Conservation (phyloP, 2,797 vertebrate species). For the Crocidura indochinensis region DNA sequence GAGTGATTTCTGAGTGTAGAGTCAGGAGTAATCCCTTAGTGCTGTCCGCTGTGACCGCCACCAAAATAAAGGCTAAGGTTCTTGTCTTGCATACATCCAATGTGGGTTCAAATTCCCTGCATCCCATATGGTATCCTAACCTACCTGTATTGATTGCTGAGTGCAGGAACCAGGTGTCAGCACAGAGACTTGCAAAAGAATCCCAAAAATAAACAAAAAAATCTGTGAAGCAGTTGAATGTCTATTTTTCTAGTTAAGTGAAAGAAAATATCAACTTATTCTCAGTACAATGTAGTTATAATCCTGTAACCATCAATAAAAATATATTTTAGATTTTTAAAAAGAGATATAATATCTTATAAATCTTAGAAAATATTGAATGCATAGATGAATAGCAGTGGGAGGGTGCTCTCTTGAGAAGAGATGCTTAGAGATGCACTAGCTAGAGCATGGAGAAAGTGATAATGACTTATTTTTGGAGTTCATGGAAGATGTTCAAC, state of each 20-base stretch:
- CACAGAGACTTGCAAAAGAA: no score
- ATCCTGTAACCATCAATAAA: constrained; percentile 46
- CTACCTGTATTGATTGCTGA: no score
- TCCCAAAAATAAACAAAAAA: no score
- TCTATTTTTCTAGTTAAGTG: background rate
- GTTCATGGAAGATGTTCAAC: background rate
- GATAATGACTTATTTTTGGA: background rate
- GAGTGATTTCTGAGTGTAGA: no score
- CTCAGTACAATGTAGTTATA: background rate
- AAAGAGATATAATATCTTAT: background rate
- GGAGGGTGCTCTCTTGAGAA: background rate
- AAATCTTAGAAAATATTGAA: no score
- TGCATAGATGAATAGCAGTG: background rate
- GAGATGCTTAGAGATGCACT: background rate
- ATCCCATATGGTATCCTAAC: no score
- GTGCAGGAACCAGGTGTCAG: no score
- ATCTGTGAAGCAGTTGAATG: background rate
- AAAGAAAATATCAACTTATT: background rate
- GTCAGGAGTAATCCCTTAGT: no score
- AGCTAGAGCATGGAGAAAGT: background rate
- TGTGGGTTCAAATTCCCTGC: no score
- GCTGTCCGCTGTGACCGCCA: no score
- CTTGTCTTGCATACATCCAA: background rate
- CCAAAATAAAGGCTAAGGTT: background rate
- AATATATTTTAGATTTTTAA: background rate